phyloP scores from a whole-genome alignment of 2,888 invertebrate genomes.

The Eilema griseolum region DNA sequence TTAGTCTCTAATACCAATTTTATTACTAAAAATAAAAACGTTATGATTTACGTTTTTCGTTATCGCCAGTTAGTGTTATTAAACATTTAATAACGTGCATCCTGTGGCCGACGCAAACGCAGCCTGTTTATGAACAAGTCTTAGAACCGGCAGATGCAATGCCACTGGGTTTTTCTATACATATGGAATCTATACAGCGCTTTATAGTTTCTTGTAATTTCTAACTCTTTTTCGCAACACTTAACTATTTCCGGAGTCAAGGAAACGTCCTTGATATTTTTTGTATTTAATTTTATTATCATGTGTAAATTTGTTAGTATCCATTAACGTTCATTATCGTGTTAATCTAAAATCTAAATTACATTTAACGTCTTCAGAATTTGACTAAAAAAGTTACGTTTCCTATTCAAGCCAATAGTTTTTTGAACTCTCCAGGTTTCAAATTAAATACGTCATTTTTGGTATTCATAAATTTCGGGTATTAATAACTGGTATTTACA shows the following conservation, averaged over 20 bases:
- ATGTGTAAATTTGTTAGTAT: slow-evolving; percentile 14
- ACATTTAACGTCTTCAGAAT: neutral
- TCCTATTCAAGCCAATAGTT: neutral
- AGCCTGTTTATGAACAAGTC: slow-evolving; percentile 70
- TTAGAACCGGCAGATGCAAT: slow-evolving; percentile 58
- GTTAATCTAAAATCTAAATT: slow-evolving; percentile 17
- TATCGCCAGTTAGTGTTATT: slow-evolving; percentile 57
- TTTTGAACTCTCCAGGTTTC: neutral
- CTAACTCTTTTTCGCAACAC: slow-evolving; percentile 32
- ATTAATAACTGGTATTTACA: too few relatives aligned
- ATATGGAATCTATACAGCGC: slow-evolving; percentile 37
- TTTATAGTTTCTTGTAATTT: slow-evolving; percentile 27
- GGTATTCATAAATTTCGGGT: neutral
- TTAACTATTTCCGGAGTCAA: slow-evolving; percentile 49
- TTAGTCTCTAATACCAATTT: slow-evolving; percentile 36
- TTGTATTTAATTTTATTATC: slow-evolving; percentile 8
- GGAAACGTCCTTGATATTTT: slow-evolving; percentile 37
- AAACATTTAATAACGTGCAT: slow-evolving; percentile 71
- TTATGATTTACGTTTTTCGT: slow-evolving; percentile 47
- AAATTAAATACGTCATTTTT: neutral
- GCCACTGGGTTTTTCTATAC: slow-evolving; percentile 36
- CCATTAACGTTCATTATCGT: slow-evolving; percentile 12
- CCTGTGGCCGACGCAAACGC: slow-evolving; percentile 55
- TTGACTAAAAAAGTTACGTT: slow-evolving; percentile 1
- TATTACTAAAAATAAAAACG: slow-evolving; percentile 39